phyloP scores from a whole-genome alignment of 2,113 vertebrate genomes.

The Dicrurus megarhynchus region DNA sequence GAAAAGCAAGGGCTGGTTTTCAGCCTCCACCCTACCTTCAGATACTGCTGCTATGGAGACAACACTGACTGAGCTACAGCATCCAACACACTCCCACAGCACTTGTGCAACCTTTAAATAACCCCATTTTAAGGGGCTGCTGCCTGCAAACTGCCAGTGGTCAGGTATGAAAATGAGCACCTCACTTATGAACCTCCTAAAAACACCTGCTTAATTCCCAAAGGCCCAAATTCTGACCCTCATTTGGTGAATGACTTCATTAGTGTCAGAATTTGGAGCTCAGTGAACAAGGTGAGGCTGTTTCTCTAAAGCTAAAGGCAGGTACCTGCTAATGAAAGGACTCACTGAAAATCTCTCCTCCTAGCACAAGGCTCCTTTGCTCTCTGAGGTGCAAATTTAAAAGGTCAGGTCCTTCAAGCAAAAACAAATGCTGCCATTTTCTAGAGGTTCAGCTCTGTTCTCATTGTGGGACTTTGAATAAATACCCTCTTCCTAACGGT shows the following conservation, averaged over 20 bases:
- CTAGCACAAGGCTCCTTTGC: not conserved
- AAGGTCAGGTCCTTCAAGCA: not conserved
- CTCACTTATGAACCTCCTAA: not conserved
- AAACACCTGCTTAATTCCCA: not conserved
- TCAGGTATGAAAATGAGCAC: not conserved
- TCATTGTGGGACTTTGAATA: not conserved
- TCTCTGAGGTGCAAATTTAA: not conserved
- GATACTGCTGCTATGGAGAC: slow-evolving; percentile 33
- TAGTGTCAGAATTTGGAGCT: not conserved
- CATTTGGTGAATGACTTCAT: not conserved
- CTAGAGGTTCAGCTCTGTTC: not conserved
- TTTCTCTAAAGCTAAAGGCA: not conserved
- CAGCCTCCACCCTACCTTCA: not conserved
- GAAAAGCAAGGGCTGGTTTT: not conserved
- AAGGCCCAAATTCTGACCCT: not conserved
- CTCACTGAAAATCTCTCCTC: not conserved
- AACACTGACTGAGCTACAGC: not conserved
- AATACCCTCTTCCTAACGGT: not conserved
- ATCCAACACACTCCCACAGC: not conserved
- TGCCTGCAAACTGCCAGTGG: not conserved
- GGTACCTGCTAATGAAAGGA: not conserved
- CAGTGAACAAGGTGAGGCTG: not conserved
- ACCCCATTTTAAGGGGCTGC: not conserved
- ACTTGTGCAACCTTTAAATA: not conserved
- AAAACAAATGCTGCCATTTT: not conserved